Base-by-base conservation (phyloP, 1,140 invertebrate species). In the Sitophilus oryzae region DNA sequence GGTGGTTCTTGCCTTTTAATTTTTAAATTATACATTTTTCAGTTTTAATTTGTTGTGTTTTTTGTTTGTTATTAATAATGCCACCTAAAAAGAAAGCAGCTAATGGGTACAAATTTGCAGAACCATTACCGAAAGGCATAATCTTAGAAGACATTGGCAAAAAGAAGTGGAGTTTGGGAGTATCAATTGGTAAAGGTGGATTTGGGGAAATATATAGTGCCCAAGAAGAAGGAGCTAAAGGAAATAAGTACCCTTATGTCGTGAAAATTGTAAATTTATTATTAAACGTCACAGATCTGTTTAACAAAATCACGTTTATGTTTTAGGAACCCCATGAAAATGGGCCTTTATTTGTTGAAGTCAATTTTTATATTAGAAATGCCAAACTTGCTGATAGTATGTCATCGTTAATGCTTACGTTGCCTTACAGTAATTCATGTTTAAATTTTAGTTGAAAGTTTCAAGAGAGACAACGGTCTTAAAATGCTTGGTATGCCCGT, bases 331-430 rank as follows among this genome's bases (percentile, higher is more conserved):
- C 92, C 15, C 85, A 90, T 75, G 82, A 78, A 46, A 96, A 95
- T 82, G 93, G 93, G 1, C 93, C 93, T 10, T 71, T 97, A 1
- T 97, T 96, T 78, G 89, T 94, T 44, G 93, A 97, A 78, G 91
- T 93, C 78, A 85, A 94, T 75, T 96, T 96, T 74, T 96, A 96
- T 70, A 83, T 93, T 70, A 80, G 89, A 65, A 87, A 87, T 72
- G 87, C 85, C 6, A 93, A 88, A 73, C 72, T 79, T 65, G 85
- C 86, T 63, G 83, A 88, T 51, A 16, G 49, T 57, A 51, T 45
- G 34, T 25, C 22, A 19, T 20, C 8, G 14, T 40, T 40, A 14
- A 41, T n/a, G 36, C 35, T 37, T 37, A 30, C 11, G 5, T 34
- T 34, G 5, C 5, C 5, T 34, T 34, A 6, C 11, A 34, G 11